phyloP scores from a whole-genome alignment of 2,888 invertebrate species.

The Oconnorella tubifera region DNA sequence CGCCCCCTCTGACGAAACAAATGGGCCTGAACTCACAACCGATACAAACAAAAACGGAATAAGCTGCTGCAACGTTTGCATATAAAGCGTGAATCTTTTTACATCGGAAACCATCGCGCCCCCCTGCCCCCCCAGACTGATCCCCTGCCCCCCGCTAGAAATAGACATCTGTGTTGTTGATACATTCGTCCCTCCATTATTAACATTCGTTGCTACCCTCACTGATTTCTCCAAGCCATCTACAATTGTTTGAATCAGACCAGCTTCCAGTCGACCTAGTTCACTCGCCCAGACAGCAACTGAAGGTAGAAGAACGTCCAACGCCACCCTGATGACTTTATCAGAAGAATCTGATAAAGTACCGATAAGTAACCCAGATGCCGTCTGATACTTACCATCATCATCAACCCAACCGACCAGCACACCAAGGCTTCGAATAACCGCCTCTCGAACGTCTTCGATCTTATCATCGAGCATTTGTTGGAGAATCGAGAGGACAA shows the following conservation, averaged over 20 bases:
- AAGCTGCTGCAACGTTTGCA: slow-evolving; percentile 47
- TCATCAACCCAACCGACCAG: slow-evolving; percentile 66
- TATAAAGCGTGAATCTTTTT: slow-evolving; percentile 42
- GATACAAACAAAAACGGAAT: slow-evolving; percentile 53
- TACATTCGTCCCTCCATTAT: too few relatives aligned
- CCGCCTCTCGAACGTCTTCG: slow-evolving; percentile 64
- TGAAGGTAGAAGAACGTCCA: slow-evolving; percentile 63
- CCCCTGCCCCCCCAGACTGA: background rate
- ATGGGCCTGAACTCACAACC: slow-evolving; percentile 46
- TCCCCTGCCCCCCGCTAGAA: too few relatives aligned
- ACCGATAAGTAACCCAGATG: slow-evolving; percentile 61
- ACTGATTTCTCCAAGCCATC: slow-evolving; percentile 44
- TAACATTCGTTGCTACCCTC: too few relatives aligned
- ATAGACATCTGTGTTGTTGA: background rate
- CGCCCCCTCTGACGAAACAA: slow-evolving; percentile 7
- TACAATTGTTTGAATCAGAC: slow-evolving; percentile 49
- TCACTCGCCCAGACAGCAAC: slow-evolving; percentile 65
- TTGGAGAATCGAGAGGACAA: slow-evolving; percentile 69
- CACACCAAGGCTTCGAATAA: slow-evolving; percentile 64
- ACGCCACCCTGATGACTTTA: slow-evolving; percentile 61
- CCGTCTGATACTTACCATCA: slow-evolving; percentile 63
- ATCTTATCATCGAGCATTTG: slow-evolving; percentile 71
- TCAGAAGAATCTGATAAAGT: slow-evolving; percentile 63
- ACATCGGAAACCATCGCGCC: slow-evolving; percentile 3
- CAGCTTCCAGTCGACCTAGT: slow-evolving; percentile 58